A percentile compares a stretch with the other conserved stretches of the same genome.
Evolutionary conservation across 2,797 vertebrate genomes (phyloP).

Genomic region (Channa striata): DNA sequence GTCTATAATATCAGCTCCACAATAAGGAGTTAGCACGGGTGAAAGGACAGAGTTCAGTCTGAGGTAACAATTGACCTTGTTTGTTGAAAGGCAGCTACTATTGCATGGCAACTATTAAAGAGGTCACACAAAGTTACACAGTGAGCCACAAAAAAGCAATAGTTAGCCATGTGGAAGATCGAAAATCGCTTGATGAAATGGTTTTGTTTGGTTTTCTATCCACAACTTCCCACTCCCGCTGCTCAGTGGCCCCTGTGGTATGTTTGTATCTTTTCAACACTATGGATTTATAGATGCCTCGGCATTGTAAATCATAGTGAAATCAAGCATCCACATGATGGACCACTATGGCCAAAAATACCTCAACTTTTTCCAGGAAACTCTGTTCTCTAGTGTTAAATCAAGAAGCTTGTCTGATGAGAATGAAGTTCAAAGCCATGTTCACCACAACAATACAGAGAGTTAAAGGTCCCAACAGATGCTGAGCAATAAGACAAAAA

Average conservation of each 20-base stretch:
- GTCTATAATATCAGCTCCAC: slow-evolving; percentile 26
- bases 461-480: slow-evolving; percentile 62
- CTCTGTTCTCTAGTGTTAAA: slow-evolving; percentile 64
- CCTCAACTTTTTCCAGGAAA: slow-evolving; percentile 64
- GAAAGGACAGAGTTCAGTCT: slow-evolving; percentile 20
- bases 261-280: slow-evolving; percentile 74
- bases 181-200: slow-evolving; percentile 67
- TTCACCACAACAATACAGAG: slow-evolving; percentile 48
- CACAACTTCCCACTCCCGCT: slow-evolving; percentile 71
- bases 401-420: slow-evolving; percentile 67
- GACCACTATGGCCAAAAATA: slow-evolving; percentile 68
- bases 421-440: slow-evolving; percentile 60
- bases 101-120: slow-evolving; percentile 51
- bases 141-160: slow-evolving; percentile 60
- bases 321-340: slow-evolving; percentile 69
- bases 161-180: slow-evolving; percentile 45
- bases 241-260: slow-evolving; percentile 68
- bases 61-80: slow-evolving; percentile 69
- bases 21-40: slow-evolving; percentile 26
- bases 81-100: slow-evolving; percentile 69
- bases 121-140: slow-evolving; percentile 55
- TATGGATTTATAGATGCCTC: slow-evolving; percentile 75
- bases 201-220: slow-evolving; percentile 62
- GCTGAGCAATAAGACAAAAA: slow-evolving; percentile 43
- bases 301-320: slow-evolving; percentile 68